Conservation (phyloP, 1,140 invertebrate species). For the Micrasema minimum region DNA sequence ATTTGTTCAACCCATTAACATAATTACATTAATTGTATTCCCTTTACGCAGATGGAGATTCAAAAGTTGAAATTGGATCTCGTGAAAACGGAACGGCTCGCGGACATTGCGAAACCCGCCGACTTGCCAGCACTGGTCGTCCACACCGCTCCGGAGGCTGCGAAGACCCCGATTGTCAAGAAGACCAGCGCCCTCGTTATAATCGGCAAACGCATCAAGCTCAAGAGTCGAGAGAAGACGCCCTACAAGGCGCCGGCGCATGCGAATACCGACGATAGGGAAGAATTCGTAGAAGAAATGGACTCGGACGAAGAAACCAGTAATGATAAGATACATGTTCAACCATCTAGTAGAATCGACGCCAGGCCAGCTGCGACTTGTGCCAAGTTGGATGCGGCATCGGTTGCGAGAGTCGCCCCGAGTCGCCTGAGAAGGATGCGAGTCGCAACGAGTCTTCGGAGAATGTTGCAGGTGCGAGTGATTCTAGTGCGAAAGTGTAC, state of each 20-base stretch:
- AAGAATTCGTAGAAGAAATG: conserved; percentile 63
- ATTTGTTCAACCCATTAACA: no score
- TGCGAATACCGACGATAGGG: conserved; percentile 55
- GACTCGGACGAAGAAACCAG: conserved; percentile 62
- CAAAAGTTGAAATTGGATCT: conserved; percentile 78
- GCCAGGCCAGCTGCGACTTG: no score
- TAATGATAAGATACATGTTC: no score
- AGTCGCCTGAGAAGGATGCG: no score
- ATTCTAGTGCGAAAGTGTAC: conserved; percentile 54
- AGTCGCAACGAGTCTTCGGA: no score
- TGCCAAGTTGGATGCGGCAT: no score
- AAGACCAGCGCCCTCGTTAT: conserved; percentile 58
- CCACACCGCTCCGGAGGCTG: conserved; percentile 43
- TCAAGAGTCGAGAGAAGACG: conserved; percentile 53
- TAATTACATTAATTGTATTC: no score
- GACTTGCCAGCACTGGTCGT: conserved; percentile 69
- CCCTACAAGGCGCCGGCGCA: conserved; percentile 53
- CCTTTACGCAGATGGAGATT: conserved; percentile 72
- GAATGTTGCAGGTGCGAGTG: no score
- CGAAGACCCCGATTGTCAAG: conserved; percentile 56
- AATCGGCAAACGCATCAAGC: conserved; percentile 60
- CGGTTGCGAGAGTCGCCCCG: no score
- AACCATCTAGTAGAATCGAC: no score
- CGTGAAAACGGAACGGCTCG: conserved; percentile 73
- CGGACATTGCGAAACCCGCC: conserved; percentile 83